Percentiles rank a stretch among this genome's conserved stretches.
Conservation (phyloP, 2,888 invertebrate species). For the Aromia moschata region DNA sequence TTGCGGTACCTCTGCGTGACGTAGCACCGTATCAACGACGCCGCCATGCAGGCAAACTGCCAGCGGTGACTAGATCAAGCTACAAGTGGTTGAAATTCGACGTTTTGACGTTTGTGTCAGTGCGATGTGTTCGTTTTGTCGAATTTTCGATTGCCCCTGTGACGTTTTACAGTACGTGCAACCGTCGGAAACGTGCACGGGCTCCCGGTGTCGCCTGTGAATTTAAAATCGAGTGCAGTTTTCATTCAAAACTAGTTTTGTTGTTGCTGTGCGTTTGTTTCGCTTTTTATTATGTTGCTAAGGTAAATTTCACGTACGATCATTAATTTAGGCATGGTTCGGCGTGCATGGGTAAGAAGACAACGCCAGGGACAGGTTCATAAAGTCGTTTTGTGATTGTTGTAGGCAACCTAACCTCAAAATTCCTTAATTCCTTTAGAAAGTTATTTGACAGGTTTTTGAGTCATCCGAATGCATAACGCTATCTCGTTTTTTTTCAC, state of each 20-base stretch:
- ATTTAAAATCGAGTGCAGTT: constrained; percentile 16
- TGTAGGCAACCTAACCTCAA: constrained; percentile 40
- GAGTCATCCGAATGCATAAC: background rate
- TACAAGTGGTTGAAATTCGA: constrained; percentile 55
- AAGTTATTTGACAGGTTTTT: constrained; percentile 19
- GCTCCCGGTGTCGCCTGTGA: background rate
- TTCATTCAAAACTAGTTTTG: constrained; percentile 23
- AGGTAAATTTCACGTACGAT: constrained; percentile 9
- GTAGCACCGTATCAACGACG: constrained; percentile 43
- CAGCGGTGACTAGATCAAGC: constrained; percentile 45
- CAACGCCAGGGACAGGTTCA: background rate
- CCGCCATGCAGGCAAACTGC: constrained; percentile 52
- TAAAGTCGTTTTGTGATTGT: background rate
- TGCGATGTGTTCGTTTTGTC: constrained; percentile 42
- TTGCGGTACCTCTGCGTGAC: constrained; percentile 40
- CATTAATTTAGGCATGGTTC: background rate
- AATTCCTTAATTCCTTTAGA: constrained; percentile 28
- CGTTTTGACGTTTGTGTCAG: constrained; percentile 41
- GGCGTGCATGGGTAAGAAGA: constrained; percentile 9
- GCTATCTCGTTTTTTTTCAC: background rate
- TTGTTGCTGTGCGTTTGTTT: constrained; percentile 16
- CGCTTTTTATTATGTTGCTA: constrained; percentile 12
- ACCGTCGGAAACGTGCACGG: background rate
- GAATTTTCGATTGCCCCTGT: constrained; percentile 15
- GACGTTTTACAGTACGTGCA: background rate